phyloP scores from a whole-genome alignment of 2,888 invertebrate genomes.

The Philereme vetulata region DNA sequence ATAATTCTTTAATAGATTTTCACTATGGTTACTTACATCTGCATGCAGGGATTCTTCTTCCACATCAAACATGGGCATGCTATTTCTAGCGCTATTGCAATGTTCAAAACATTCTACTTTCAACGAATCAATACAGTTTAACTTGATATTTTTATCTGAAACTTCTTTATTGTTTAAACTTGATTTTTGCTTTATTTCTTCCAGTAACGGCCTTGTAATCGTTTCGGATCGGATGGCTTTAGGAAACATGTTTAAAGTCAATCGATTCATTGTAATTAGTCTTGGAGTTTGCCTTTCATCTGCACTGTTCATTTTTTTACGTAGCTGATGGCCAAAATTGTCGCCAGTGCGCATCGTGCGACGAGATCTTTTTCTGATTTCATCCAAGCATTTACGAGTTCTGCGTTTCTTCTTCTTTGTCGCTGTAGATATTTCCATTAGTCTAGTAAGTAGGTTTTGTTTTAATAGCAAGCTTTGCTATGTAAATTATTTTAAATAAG shows the following conservation, averaged over 20 bases:
- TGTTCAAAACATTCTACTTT: conserved; percentile 2
- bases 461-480: too few relatives aligned
- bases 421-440: conserved; percentile 13
- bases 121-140: background rate
- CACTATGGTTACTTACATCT: background rate
- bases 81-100: conserved; percentile 7
- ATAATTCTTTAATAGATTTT: background rate
- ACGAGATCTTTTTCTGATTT: conserved; percentile 63
- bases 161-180: conserved; percentile 24
- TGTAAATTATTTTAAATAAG: too few relatives aligned
- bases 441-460: background rate
- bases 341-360: conserved; percentile 21
- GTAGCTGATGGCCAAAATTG: conserved; percentile 7
- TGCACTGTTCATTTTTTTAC: conserved; percentile 33
- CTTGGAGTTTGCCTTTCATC: conserved; percentile 9
- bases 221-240: conserved; percentile 70
- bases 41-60: conserved; percentile 10
- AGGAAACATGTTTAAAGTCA: conserved; percentile 63
- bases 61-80: conserved; percentile 13
- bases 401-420: conserved; percentile 56
- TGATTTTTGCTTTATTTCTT: conserved; percentile 46
- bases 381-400: conserved; percentile 67
- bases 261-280: conserved; percentile 56
- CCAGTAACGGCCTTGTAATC: conserved; percentile 57
- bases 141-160: conserved; percentile 28